phyloP scores from a whole-genome alignment of 2,888 invertebrate genomes.

The Callinectes sapidus region DNA sequence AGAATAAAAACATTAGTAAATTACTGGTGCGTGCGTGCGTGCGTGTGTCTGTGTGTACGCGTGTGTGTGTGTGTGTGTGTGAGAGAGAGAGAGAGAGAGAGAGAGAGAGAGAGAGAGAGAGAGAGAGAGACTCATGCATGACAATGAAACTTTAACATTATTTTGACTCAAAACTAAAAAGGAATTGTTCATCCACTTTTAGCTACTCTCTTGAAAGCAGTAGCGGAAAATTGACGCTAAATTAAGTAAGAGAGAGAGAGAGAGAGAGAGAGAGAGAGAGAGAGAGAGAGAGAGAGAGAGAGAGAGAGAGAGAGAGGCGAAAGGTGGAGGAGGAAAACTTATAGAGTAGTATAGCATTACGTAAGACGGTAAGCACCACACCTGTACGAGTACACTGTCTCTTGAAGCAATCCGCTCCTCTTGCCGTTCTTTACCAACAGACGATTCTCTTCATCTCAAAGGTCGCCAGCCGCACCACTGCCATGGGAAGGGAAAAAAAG shows the following conservation, averaged over 20 bases:
- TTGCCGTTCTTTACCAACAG: neutral
- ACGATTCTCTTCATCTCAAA: neutral
- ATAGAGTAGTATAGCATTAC: too few species aligned
- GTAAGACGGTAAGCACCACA: neutral
- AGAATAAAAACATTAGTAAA: constrained; percentile 31
- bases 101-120: constrained; percentile 37
- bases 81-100: constrained; percentile 19
- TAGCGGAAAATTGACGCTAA: neutral
- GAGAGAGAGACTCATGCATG: neutral
- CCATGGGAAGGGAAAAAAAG: neutral
- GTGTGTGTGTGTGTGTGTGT: constrained; percentile 29
- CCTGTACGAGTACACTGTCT: neutral
- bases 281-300: too few species aligned
- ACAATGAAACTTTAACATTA: too few species aligned
- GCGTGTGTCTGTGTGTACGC: neutral
- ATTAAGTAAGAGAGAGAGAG: too few species aligned
- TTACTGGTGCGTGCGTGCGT: neutral
- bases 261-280: too few species aligned
- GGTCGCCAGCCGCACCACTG: neutral
- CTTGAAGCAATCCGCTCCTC: neutral
- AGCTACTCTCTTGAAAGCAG: too few species aligned
- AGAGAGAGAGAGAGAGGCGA: too few species aligned
- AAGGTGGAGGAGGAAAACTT: too few species aligned
- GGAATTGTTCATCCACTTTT: too few species aligned
- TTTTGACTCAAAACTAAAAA: too few species aligned